Percentiles rank a stretch among this genome's conserved stretches.
These are phyloP conservation scores for Plotosus lineatus DNA, from an alignment of 2,113 vertebrate species.

Conservation along the genomic window DNA sequence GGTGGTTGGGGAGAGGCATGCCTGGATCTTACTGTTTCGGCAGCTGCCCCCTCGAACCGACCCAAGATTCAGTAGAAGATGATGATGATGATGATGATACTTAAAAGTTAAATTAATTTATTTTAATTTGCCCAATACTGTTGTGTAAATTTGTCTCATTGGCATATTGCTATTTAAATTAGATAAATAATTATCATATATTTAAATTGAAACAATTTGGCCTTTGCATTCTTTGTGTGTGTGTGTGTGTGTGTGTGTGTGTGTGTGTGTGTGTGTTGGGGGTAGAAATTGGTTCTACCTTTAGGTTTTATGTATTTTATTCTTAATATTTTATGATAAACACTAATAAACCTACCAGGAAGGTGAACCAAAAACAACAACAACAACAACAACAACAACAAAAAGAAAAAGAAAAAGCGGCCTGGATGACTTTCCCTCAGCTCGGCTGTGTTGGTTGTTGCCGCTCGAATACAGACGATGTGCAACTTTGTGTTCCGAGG, in stretches of 20 bases:
- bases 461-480: slow-evolving; percentile 20
- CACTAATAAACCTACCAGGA: slow-evolving; percentile 31
- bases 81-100: no score
- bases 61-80: no score
- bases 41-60: no score
- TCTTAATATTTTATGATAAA: slow-evolving; percentile 37
- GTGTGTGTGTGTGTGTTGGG: slow-evolving; percentile 26
- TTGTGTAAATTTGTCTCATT: neutral
- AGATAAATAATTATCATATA: no score
- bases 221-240: slow-evolving; percentile 33
- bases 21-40: no score
- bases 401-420: neutral
- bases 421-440: slow-evolving; percentile 18
- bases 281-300: slow-evolving; percentile 11
- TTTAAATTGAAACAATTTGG: neutral
- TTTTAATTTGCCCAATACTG: neutral
- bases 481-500: slow-evolving; percentile 27
- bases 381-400: neutral
- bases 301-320: slow-evolving; percentile 44
- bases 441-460: neutral
- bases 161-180: neutral
- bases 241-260: slow-evolving; percentile 14
- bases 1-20: no score
- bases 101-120: no score
- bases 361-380: slow-evolving; percentile 35